phyloP scores from a whole-genome alignment of 2,113 vertebrate species.

The Myotis yumanensis region DNA sequence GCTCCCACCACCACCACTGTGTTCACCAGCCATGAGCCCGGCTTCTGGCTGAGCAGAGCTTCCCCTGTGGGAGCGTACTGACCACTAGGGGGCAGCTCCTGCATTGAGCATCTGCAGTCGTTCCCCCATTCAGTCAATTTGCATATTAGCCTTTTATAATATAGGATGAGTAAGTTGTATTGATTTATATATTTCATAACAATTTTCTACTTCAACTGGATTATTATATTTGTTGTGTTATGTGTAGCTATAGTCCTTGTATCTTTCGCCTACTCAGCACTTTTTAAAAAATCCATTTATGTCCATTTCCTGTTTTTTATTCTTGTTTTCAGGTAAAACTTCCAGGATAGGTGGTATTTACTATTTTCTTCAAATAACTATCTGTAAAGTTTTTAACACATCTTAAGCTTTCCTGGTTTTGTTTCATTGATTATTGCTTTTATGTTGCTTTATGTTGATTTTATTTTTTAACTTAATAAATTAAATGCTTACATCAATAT shows the following conservation, averaged over 20 bases:
- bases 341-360: background rate
- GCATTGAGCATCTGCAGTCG: no score
- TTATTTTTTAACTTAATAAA: background rate
- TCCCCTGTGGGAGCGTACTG: no score
- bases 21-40: no score
- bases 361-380: background rate
- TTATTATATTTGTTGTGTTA: background rate
- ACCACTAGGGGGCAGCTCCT: no score
- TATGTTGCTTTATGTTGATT: background rate
- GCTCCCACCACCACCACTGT: no score
- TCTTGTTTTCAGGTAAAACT: background rate
- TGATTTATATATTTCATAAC: conserved; percentile 3
- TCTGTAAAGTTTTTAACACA: background rate
- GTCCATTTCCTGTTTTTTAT: background rate
- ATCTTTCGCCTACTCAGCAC: background rate
- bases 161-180: background rate
- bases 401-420: background rate
- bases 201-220: background rate
- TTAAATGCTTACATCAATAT: background rate
- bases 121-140: no score
- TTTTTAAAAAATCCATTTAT: background rate
- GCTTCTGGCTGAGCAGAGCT: no score
- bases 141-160: no score
- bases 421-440: background rate
- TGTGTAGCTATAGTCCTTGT: background rate